These are phyloP conservation scores for Tricholauxania praeusta DNA, from an alignment of 2,888 invertebrate genomes.

Conservation along the genomic window DNA sequence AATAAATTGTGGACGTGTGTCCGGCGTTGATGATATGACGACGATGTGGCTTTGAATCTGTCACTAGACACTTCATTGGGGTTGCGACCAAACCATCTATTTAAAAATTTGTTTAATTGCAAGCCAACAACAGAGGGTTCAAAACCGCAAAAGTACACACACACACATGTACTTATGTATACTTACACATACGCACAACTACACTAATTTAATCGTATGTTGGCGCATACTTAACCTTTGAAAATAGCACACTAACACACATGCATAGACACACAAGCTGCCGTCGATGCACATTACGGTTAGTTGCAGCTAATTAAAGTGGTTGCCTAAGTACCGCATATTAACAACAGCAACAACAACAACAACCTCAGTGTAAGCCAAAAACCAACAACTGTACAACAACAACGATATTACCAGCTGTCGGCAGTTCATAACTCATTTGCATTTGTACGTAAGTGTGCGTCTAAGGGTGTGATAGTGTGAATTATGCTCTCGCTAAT, in stretches of 20 bases:
- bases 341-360: conserved; percentile 49
- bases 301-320: conserved; percentile 60
- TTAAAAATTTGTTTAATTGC: conserved; percentile 12
- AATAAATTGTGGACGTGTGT: conserved; percentile 19
- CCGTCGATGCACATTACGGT: conserved; percentile 26
- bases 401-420: conserved; percentile 8
- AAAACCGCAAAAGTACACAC: neutral
- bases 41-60: conserved; percentile 34
- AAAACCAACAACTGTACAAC: neutral
- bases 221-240: conserved; percentile 5
- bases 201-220: neutral
- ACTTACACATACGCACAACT: conserved; percentile 29
- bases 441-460: neutral
- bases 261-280: neutral
- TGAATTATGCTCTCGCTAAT: too few species aligned
- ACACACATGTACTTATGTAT: conserved; percentile 4
- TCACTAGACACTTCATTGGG: conserved; percentile 45
- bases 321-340: conserved; percentile 62
- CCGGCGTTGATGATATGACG: conserved; percentile 37
- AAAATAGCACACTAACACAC: neutral
- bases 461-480: neutral
- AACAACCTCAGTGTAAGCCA: neutral
- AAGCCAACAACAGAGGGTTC: neutral
- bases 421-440: conserved; percentile 28
- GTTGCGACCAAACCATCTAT: neutral